phyloP scores from a whole-genome alignment of 2,888 invertebrate species.

The Tenthredo livida region DNA sequence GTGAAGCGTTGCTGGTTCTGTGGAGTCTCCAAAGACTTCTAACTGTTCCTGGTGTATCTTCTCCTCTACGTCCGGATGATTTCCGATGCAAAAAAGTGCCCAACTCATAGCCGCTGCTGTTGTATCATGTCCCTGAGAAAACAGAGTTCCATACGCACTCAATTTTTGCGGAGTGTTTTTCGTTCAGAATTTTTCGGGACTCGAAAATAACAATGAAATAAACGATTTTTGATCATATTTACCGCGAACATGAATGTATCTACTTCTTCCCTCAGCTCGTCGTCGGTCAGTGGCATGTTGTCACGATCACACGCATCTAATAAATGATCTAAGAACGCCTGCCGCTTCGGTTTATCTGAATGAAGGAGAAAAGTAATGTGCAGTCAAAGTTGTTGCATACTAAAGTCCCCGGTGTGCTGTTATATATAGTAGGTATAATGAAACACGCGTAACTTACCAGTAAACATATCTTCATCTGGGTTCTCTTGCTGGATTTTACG shows the following conservation, averaged over 20 bases:
- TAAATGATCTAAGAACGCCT: conserved; percentile 85
- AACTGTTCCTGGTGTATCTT: conserved; percentile 78
- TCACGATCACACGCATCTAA: conserved; percentile 81
- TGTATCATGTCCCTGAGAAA: conserved; percentile 79
- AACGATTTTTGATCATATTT: conserved; percentile 60
- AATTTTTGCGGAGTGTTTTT: neutral
- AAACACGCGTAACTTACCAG: conserved; percentile 53
- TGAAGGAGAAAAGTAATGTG: no score
- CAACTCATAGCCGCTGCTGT: conserved; percentile 80
- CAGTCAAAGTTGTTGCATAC: no score
- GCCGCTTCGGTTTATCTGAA: conserved; percentile 77
- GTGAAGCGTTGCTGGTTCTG: conserved; percentile 67
- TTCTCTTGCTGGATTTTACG: conserved; percentile 49
- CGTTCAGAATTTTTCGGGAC: neutral
- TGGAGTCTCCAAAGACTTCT: conserved; percentile 73
- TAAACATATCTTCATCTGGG: conserved; percentile 22
- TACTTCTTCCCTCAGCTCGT: conserved; percentile 85
- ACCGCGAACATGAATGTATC: conserved; percentile 89
- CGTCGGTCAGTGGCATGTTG: conserved; percentile 81
- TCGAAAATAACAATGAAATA: neutral
- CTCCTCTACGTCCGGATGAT: conserved; percentile 78
- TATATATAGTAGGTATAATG: no score
- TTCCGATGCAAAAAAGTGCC: conserved; percentile 79
- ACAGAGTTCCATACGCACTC: conserved; percentile 35
- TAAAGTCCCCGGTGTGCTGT: no score